Percentiles rank a stretch among this genome's conserved stretches.
Conservation (phyloP, 2,797 vertebrate species). For the Lophotriccus pileatus region DNA sequence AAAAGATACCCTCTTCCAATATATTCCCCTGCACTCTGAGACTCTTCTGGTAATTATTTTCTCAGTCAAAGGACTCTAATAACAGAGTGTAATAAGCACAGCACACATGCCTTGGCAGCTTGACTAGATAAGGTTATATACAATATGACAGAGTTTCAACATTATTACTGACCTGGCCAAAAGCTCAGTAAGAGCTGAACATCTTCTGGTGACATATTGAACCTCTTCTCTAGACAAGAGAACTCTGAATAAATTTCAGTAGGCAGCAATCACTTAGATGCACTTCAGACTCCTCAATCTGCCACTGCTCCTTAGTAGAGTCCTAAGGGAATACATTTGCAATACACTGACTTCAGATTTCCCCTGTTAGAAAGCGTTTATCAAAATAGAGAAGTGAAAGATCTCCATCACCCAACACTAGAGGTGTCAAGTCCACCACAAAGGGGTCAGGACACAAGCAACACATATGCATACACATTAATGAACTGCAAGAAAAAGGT, state of each 20-base stretch:
- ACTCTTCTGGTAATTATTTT: not conserved
- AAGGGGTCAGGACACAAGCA: not conserved
- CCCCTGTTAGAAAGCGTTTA: not conserved
- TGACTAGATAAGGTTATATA: not conserved
- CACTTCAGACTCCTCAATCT: not conserved
- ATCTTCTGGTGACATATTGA: not conserved
- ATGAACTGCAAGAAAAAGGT: not conserved
- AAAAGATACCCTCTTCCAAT: not conserved
- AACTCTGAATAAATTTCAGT: not conserved
- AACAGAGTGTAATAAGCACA: not conserved
- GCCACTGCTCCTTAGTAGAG: not conserved
- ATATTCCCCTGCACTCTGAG: not conserved
- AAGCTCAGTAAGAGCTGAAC: not conserved
- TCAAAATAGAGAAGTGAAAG: not conserved
- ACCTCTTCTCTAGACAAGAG: not conserved
- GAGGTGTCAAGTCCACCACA: not conserved
- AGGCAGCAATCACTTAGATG: not conserved
- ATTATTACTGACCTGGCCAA: not conserved
- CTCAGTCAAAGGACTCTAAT: not conserved
- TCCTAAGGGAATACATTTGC: not conserved
- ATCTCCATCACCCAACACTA: not conserved
- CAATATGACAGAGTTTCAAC: not conserved
- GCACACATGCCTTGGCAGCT: not conserved
- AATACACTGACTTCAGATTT: not conserved
- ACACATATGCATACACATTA: accelerated